Evolutionary conservation across 2,797 vertebrate species (phyloP), one percentile per base, ranked within the genome.

Genomic region (Chanos chanos): DNA sequence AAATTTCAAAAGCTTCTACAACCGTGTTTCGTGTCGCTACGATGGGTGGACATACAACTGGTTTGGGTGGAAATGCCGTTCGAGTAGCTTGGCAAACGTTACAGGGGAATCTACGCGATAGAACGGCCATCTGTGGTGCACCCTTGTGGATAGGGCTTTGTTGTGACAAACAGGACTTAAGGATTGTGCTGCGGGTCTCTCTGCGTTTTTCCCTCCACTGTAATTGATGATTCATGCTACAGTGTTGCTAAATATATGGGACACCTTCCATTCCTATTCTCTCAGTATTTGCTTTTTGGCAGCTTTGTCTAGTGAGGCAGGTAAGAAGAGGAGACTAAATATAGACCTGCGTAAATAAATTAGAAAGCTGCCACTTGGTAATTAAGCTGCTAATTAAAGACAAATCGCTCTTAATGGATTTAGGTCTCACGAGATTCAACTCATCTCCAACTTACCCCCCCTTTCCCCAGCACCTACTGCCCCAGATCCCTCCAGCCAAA

Each of bases 351-450:
- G 64, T 79, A 74, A 81, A 86, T 78, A 84, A 78, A 80, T 74
- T 47, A 76, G 69, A 64, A 64, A 74, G 54, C 30, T 63, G 72
- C 81, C 85, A 87, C 78, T 79, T 84, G 81, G 83, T 83, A 86
- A 89, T 88, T 87, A 87, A 66, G 66, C 62, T 69, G 74, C 85
- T 84, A 88, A 89, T 89, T 87, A 89, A 87, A 85, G 79, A 76
- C 61, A 21, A 85, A 85, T 69, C 66, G 74, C 76, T 81, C 65
- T 80, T 83, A 88, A 88, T 87, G 77, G 79, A 83, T 79, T 87
- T 73, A 73, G 78, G 53, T 85, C 84, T 83, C 82, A 74, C 45
- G 81, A 79, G 84, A 70, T 36, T 25, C 13, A 31, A 28, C 22
- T 16, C 21, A 7, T 21, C 25, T 7, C 55, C 19, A n/a, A n/a